Percentiles rank a stretch among this genome's conserved stretches.
Evolutionary conservation across 2,797 vertebrate genomes (phyloP).

Genomic region (Trachurus trachurus): DNA sequence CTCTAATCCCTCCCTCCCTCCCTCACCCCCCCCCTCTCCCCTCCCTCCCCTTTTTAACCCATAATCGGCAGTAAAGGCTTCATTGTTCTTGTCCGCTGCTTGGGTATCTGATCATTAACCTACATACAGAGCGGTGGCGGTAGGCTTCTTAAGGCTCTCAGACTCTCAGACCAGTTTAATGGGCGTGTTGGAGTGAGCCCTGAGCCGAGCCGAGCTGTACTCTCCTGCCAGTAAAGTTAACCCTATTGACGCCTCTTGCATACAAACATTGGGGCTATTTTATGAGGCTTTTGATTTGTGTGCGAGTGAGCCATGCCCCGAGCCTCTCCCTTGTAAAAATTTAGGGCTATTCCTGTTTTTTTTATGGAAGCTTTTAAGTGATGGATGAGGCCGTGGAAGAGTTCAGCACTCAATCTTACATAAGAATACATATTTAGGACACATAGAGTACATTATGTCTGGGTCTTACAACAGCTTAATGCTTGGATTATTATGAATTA

Average conservation of each 20-base stretch:
- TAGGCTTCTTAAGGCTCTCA: constrained; percentile 73
- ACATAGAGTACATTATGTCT: constrained; percentile 48
- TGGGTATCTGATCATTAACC: constrained; percentile 85
- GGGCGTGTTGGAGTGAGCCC: constrained; percentile 47
- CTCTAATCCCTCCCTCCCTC: constrained; percentile 63
- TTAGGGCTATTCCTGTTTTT: constrained; percentile 37
- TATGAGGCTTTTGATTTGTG: constrained; percentile 63
- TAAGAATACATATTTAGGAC: constrained; percentile 61
- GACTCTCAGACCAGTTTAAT: constrained; percentile 49
- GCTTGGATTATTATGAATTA: constrained; percentile 53
- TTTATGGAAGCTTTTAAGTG: constrained; percentile 67
- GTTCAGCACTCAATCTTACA: constrained; percentile 50
- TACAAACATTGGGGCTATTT: constrained; percentile 58
- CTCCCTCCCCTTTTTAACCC: constrained; percentile 64
- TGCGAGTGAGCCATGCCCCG: constrained; percentile 11
- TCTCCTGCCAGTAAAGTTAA: constrained; percentile 62
- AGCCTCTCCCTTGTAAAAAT: constrained; percentile 49
- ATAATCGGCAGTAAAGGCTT: constrained; percentile 81
- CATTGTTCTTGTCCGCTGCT: constrained; percentile 82
- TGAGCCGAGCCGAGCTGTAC: constrained; percentile 26
- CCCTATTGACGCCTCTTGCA: constrained; percentile 41
- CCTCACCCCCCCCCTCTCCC: constrained; percentile 23
- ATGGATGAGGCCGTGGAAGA: constrained; percentile 54
- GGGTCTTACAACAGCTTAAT: constrained; percentile 44
- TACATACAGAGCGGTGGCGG: constrained; percentile 78